Evolutionary conservation across 2,113 vertebrate species (phyloP), one percentile per base, ranked within the genome.

Genomic region (Paralichthys olivaceus): DNA sequence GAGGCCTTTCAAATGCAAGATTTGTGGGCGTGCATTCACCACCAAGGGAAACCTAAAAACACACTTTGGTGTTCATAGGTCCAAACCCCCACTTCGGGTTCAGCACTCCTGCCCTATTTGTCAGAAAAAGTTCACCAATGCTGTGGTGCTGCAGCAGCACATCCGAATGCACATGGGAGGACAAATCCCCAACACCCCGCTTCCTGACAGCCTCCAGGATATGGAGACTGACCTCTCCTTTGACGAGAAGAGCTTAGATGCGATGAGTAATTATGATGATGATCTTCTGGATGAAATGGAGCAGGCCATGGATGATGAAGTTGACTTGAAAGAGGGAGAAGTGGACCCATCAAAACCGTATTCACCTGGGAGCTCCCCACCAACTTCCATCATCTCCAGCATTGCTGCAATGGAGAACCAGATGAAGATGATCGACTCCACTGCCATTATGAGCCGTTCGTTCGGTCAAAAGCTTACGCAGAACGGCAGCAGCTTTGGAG

Each of bases 81-180:
- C 98, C 45, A 99, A 99, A 93, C 98, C 98, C 4, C 98, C 98
- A 23, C 95, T 99, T 63, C 94, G 98, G 43, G 98, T 99, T 73
- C 98, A 99, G 86, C 98, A 99, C 88, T 99, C 98, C 0, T 99
- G 98, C 90, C 98, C 98, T 67, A 99, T 99, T 89, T 99, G 98
- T 93, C 98, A 99, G 93, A 99, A 99, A 93, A 99, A 99, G 95
- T 99, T 99, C 94, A 99, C 98, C 32, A 99, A 99, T 0, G 98
- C 98, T 0, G 97, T 99, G 60, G 98, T 99, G 67, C 94, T 99
- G 67, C 98, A 99, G 89, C 98, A 99, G 92, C 98, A 99, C 85
- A 98, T 99, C 83, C 98, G 98, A 66, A 99, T 99, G 98, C 98
- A 99, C 87, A 99, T 98, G 98, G 98, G 98, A 0, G 98, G 98